Conservation (phyloP, 2,888 invertebrate species). For the Watsonalla cultraria region DNA sequence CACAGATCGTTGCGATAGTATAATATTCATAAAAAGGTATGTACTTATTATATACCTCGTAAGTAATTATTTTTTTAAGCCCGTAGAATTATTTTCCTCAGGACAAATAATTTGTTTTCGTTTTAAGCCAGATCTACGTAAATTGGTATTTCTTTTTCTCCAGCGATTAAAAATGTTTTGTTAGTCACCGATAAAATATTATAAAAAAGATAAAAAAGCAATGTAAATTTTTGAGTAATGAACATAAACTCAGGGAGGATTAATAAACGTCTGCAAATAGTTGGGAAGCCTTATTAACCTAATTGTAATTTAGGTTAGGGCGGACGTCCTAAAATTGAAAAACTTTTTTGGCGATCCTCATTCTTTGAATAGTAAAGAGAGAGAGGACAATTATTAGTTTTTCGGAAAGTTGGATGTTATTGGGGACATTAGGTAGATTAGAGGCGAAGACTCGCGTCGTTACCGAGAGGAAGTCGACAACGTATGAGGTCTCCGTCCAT, state of each 20-base stretch:
- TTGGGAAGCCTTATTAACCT: neutral
- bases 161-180: no score
- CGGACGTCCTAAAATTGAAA: neutral
- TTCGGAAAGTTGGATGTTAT: conserved; percentile 22
- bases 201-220: neutral
- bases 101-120: no score
- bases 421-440: conserved; percentile 45
- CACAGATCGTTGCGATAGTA: no score
- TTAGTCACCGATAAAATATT: neutral
- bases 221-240: neutral
- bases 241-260: neutral
- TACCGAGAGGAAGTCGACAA: conserved; percentile 23
- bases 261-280: neutral
- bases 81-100: no score
- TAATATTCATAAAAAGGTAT: no score
- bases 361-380: neutral
- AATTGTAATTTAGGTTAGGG: neutral
- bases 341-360: neutral
- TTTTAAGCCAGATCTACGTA: no score
- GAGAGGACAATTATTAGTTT: neutral
- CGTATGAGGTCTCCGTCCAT: conserved; percentile 37
- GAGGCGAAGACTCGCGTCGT: conserved; percentile 30
- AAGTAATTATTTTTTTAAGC: no score
- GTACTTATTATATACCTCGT: no score
- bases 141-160: no score